Conservation (phyloP, 2,888 invertebrate species). For the Pristionchus mayeri region DNA sequence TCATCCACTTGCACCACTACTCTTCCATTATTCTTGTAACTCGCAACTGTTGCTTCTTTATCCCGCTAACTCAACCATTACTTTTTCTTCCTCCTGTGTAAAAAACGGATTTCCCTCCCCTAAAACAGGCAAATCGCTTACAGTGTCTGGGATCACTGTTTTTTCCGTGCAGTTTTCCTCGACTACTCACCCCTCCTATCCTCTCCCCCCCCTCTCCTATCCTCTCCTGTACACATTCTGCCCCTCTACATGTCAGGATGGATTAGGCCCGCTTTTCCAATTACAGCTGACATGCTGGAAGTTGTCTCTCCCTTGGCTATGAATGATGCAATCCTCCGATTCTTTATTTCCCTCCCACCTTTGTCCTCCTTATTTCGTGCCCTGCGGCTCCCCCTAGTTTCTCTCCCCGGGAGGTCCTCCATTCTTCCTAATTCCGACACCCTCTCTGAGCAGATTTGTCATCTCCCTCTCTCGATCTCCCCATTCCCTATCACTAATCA, state of each 20-base stretch:
- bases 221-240: not conserved
- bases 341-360: not conserved
- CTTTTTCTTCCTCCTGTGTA: too few relatives aligned
- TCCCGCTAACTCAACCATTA: too few relatives aligned
- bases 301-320: not conserved
- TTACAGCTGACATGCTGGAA: conserved; percentile 29
- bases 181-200: not conserved
- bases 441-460: conserved; percentile 28
- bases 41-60: too few relatives aligned
- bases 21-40: not conserved
- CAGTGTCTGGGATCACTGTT: too few relatives aligned
- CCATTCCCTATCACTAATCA: conserved; percentile 4
- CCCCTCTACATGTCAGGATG: not conserved
- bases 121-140: too few relatives aligned
- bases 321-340: not conserved
- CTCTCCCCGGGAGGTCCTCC: conserved; percentile 33
- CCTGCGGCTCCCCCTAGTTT: not conserved
- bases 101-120: too few relatives aligned
- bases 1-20: not conserved
- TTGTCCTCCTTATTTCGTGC: conserved; percentile 29
- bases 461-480: conserved; percentile 16
- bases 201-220: not conserved
- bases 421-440: conserved; percentile 31
- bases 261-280: conserved; percentile 4
- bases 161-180: too few relatives aligned